Percentiles rank a stretch among this genome's conserved stretches.
phyloP scores from a whole-genome alignment of 2,888 invertebrate species.

The Cynaeus angustus region DNA sequence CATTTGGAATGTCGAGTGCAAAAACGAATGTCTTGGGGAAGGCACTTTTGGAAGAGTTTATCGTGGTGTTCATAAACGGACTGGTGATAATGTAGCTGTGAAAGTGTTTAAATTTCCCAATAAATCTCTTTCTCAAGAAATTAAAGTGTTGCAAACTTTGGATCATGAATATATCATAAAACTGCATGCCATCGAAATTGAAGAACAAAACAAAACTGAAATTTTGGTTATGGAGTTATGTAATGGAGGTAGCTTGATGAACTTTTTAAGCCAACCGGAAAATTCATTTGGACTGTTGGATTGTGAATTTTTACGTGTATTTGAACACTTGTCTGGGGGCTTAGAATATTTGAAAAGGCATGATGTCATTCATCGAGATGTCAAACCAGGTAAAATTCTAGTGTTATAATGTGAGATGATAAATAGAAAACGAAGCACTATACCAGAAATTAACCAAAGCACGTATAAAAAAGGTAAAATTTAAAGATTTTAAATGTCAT shows the following conservation, averaged over 20 bases:
- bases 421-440: no score
- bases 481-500: no score
- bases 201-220: not conserved
- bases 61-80: constrained; percentile 27
- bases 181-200: constrained; percentile 27
- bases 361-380: constrained; percentile 37
- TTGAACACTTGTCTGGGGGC: constrained; percentile 29
- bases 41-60: constrained; percentile 36
- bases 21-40: constrained; percentile 20
- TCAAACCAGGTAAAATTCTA: constrained; percentile 39
- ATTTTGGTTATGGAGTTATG: constrained; percentile 35
- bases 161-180: constrained; percentile 29
- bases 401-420: no score
- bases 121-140: constrained; percentile 17
- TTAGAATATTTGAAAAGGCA: constrained; percentile 32
- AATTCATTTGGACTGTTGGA: constrained; percentile 25
- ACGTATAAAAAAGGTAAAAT: no score
- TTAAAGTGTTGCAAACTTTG: constrained; percentile 12
- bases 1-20: constrained; percentile 14
- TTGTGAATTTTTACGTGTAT: constrained; percentile 29
- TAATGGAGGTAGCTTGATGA: constrained; percentile 21
- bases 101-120: constrained; percentile 26
- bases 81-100: constrained; percentile 37
- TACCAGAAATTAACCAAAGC: no score
- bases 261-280: constrained; percentile 26